These are phyloP conservation scores for Varanus komodoensis DNA, from an alignment of 2,113 vertebrate species.

Conservation along the genomic window DNA sequence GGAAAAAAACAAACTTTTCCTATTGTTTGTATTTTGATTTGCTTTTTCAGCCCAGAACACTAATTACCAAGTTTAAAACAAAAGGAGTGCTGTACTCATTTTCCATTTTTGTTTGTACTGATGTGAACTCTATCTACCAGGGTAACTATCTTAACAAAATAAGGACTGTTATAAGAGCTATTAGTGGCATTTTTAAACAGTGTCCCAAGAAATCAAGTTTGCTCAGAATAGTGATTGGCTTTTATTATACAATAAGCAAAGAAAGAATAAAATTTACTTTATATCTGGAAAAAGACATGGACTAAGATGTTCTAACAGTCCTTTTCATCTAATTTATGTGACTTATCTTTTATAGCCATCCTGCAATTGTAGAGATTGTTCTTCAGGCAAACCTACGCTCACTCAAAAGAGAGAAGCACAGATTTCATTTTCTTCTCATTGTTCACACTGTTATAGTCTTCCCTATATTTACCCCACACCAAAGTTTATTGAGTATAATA, in stretches of 20 bases:
- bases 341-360: conserved; percentile 67
- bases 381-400: conserved; percentile 49
- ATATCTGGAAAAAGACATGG: conserved; percentile 15
- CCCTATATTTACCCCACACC: conserved; percentile 34
- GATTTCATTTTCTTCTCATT: conserved; percentile 62
- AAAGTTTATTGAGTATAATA: conserved; percentile 46
- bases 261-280: conserved; percentile 17
- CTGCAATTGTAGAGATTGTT: conserved; percentile 67
- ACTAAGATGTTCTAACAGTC: conserved; percentile 47
- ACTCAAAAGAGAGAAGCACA: conserved; percentile 51
- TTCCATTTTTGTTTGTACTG: conserved; percentile 18
- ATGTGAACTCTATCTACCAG: conserved; percentile 27
- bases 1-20: conserved; percentile 54
- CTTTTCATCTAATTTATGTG: conserved; percentile 51
- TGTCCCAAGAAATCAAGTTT: conserved; percentile 29
- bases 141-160: not conserved
- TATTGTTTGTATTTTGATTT: conserved; percentile 56
- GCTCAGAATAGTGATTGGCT: conserved; percentile 36
- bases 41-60: conserved; percentile 26
- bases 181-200: conserved; percentile 41
- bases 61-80: conserved; percentile 46
- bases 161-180: conserved; percentile 20
- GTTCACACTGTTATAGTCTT: conserved; percentile 5
- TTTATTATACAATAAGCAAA: conserved; percentile 44
- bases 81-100: conserved; percentile 22